Base-by-base conservation (phyloP, 2,888 invertebrate species). In the Acheta domesticus region DNA sequence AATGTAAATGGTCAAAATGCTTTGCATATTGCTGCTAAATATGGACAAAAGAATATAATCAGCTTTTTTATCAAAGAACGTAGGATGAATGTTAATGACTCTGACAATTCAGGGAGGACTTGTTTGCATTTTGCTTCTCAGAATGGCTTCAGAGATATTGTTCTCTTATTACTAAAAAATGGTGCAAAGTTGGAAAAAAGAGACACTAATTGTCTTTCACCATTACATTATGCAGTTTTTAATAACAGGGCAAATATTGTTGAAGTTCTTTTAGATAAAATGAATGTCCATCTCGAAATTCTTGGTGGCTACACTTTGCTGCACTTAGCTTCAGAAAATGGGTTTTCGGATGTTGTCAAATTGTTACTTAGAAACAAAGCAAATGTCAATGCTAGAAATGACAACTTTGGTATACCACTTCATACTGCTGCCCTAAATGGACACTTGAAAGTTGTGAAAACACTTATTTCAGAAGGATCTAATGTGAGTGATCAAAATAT, bases 281-380 rank as follows among this genome's bases (percentile, higher is more conserved):
- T 36, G 36, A 8, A 36, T 36, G 36, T 36, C 36, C 36, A 36
- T 36, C 36, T 8, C 5, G 36, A 36, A 36, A 20, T 1, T 62
- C 5, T 14, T 19, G 73, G 73, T 62, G 73, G 73, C 50, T 78
- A 74, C 11, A 81, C 80, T 11, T 78, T 81, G 14, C 75, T 83
- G 77, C 81, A 81, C 79, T 75, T 80, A 20, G 83, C 83, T 79
- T 77, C 77, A 8, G n/a, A 23, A 21, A 23, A 74, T 12, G 80
- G 81, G 78, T 74, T 80, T 81, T 21, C 75, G 74, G 82, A 80
- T 50, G 74, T 83, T 23, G 79, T 81, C 78, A 80, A 83, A n/a
- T 12, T 82, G 76, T 75, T 83, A 21, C 77, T 82, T 23, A 78
- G 80, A 75, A 80, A 81, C 16, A 82, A 79, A n/a, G 82, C 82